phyloP scores from a whole-genome alignment of 1,140 invertebrate species.

The Drosophila pandora region DNA sequence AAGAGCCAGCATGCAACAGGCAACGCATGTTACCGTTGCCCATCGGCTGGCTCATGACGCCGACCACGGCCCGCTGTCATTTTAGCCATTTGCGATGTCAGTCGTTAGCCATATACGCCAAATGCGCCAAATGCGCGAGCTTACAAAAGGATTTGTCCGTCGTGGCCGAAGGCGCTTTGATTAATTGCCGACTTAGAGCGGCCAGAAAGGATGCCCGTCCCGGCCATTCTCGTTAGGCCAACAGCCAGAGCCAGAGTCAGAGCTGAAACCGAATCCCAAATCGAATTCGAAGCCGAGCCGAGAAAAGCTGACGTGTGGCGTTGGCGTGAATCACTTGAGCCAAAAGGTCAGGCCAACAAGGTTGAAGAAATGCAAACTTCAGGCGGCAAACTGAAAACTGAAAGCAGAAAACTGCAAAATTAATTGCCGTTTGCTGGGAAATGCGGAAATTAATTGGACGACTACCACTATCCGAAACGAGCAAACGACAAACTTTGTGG shows the following conservation, averaged over 20 bases:
- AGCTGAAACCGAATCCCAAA: constrained; percentile 15
- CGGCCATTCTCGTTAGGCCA: constrained; percentile 68
- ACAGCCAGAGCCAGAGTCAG: not conserved
- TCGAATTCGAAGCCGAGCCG: constrained; percentile 15
- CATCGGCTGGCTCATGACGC: constrained; percentile 75
- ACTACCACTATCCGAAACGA: constrained; percentile 34
- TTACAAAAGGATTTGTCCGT: constrained; percentile 76
- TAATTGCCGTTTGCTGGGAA: constrained; percentile 79
- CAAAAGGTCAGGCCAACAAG: constrained; percentile 78
- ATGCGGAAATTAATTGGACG: constrained; percentile 81
- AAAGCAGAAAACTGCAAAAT: constrained; percentile 64
- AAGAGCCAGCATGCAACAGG: constrained; percentile 28
- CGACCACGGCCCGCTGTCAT: constrained; percentile 68
- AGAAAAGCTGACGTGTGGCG: constrained; percentile 63
- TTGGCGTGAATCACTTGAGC: constrained; percentile 79
- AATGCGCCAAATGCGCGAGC: constrained; percentile 43
- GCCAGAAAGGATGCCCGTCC: constrained; percentile 10
- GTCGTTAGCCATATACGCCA: constrained; percentile 70
- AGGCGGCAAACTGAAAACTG: constrained; percentile 43
- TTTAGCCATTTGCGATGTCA: constrained; percentile 79
- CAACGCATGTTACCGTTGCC: constrained; percentile 74
- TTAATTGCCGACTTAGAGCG: constrained; percentile 79
- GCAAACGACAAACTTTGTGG: constrained; percentile 52
- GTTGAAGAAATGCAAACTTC: constrained; percentile 76
- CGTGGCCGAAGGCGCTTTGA: constrained; percentile 76